These are phyloP conservation scores for Zaprionus obscuricornis DNA, from an alignment of 2,888 invertebrate species.

Conservation along the genomic window DNA sequence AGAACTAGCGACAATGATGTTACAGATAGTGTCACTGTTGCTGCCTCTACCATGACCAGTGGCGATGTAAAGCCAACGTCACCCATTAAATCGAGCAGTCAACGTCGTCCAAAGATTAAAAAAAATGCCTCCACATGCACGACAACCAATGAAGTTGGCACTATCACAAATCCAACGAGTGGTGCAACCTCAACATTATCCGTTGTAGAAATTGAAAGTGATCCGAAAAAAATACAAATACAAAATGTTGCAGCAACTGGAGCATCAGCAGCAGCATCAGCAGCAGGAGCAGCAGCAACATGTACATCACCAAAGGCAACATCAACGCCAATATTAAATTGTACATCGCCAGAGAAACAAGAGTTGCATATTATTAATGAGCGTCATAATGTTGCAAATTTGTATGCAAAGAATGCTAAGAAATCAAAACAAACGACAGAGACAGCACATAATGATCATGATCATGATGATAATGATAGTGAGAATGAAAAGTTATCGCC, in stretches of 20 bases:
- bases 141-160: slow-evolving; percentile 70
- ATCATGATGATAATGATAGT: slow-evolving; percentile 88
- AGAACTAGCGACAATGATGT: slow-evolving; percentile 53
- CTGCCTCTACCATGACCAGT: slow-evolving; percentile 68
- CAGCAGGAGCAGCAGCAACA: slow-evolving; percentile 23
- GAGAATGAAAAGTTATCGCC: slow-evolving; percentile 93
- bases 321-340: slow-evolving; percentile 9
- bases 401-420: too few species aligned
- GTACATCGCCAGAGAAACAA: slow-evolving; percentile 50
- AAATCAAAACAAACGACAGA: too few species aligned
- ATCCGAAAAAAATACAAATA: slow-evolving; percentile 52
- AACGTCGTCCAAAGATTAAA: slow-evolving; percentile 79
- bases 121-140: slow-evolving; percentile 79
- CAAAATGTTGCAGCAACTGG: slow-evolving; percentile 16
- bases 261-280: slow-evolving; percentile 28
- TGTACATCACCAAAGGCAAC: slow-evolving; percentile 30
- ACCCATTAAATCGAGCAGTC: slow-evolving; percentile 80
- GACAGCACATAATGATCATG: slow-evolving; percentile 36
- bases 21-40: slow-evolving; percentile 48
- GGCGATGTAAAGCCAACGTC: slow-evolving; percentile 77
- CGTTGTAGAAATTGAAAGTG: slow-evolving; percentile 56
- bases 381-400: slow-evolving; percentile 81
- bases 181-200: slow-evolving; percentile 44
- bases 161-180: slow-evolving; percentile 47
- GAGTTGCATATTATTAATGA: slow-evolving; percentile 87